Evolutionary conservation across 2,888 invertebrate species (phyloP).

Genomic region (Dysmachus trigonus): DNA sequence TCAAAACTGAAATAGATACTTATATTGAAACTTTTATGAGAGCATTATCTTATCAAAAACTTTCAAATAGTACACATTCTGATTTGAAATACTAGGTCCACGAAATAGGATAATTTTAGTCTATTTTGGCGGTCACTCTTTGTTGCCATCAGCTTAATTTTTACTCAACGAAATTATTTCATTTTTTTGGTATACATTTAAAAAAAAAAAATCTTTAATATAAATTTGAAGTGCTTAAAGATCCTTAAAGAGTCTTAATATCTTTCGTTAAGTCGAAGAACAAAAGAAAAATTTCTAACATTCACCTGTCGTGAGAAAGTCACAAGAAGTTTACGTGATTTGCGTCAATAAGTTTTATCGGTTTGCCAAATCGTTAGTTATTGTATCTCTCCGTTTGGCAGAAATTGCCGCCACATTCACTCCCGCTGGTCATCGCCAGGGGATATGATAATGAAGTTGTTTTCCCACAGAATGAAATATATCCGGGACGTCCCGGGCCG

Average conservation of each 20-base stretch:
- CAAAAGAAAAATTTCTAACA: background rate
- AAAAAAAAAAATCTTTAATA: no score
- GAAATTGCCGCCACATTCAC: background rate
- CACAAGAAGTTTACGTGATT: background rate
- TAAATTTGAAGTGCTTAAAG: no score
- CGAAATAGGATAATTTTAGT: no score
- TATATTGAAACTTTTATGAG: no score
- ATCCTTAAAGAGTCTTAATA: background rate
- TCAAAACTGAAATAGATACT: no score
- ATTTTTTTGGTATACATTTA: no score
- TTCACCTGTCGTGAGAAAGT: background rate
- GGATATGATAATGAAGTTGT: conserved; percentile 33
- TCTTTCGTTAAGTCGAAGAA: background rate
- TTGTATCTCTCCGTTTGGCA: background rate
- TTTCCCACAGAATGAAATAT: conserved; percentile 1
- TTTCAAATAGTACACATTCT: no score
- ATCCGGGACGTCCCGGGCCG: background rate
- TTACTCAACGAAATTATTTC: no score
- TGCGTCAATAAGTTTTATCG: conserved; percentile 1
- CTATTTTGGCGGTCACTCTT: no score
- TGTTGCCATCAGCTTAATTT: no score
- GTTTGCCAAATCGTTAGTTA: background rate
- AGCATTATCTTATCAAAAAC: no score
- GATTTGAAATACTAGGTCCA: no score
- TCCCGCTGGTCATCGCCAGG: conserved; percentile 1